Evolutionary conservation across 2,888 invertebrate species (phyloP).

Genomic region (Dasysyrphus albostriatus): DNA sequence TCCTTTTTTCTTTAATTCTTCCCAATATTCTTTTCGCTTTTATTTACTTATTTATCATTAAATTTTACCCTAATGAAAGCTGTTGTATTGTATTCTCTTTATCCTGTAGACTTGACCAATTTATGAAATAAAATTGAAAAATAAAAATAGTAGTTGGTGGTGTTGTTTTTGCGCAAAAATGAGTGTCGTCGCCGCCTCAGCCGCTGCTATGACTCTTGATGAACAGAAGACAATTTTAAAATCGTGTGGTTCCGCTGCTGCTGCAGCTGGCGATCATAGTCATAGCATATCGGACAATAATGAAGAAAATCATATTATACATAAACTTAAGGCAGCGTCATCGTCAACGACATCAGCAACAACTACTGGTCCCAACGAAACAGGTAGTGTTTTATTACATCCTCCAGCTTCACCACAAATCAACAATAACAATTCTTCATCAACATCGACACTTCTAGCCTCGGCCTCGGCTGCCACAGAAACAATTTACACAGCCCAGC

Average conservation of each 20-base stretch:
- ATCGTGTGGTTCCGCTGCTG: slow-evolving; percentile 77
- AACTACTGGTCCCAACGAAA: slow-evolving; percentile 66
- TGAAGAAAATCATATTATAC: slow-evolving; percentile 77
- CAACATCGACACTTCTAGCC: slow-evolving; percentile 77
- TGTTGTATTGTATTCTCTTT: slow-evolving; percentile 72
- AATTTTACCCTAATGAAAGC: slow-evolving; percentile 65
- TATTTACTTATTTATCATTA: slow-evolving; percentile 62
- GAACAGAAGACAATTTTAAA: slow-evolving; percentile 84
- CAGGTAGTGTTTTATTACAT: slow-evolving; percentile 58
- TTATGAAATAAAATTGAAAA: slow-evolving; percentile 52
- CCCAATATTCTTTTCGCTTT: slow-evolving; percentile 63
- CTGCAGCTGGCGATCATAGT: slow-evolving; percentile 68
- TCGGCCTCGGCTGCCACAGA: slow-evolving; percentile 77
- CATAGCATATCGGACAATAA: slow-evolving; percentile 54
- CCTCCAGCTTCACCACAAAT: slow-evolving; percentile 69
- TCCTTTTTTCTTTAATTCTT: slow-evolving; percentile 59
- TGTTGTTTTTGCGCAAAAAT: slow-evolving; percentile 69
- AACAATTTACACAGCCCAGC: slow-evolving; percentile 82
- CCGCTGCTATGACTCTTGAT: slow-evolving; percentile 83
- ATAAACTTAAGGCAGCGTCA: slow-evolving; percentile 77
- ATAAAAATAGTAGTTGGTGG: slow-evolving; percentile 50
- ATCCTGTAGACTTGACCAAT: slow-evolving; percentile 68
- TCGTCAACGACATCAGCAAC: slow-evolving; percentile 76
- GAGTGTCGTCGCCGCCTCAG: slow-evolving; percentile 77
- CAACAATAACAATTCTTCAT: slow-evolving; percentile 39